phyloP scores from a whole-genome alignment of 2,888 invertebrate species.

The Pycnomerus fuliginosus region DNA sequence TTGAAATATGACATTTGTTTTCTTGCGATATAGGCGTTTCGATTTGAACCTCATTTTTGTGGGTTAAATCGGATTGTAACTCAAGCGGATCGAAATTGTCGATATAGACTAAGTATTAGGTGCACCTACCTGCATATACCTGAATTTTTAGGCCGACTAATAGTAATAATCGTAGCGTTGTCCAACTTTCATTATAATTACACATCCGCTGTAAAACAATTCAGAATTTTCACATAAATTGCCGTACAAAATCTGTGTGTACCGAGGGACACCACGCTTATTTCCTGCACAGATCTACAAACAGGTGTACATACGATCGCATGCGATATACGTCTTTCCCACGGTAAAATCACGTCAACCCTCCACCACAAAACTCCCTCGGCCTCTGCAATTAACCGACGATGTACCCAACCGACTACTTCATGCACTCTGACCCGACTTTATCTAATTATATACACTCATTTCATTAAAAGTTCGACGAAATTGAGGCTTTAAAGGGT shows the following conservation, averaged over 20 bases:
- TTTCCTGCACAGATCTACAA: conserved; percentile 23
- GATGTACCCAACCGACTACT: too few species aligned
- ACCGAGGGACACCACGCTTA: conserved; percentile 3
- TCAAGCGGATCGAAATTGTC: too few species aligned
- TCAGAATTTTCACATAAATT: conserved; percentile 18
- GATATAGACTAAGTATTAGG: too few species aligned
- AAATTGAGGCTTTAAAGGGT: conserved; percentile 14
- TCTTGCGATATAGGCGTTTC: too few species aligned
- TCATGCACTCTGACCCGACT: conserved; percentile 23
- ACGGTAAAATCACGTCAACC: conserved; percentile 47
- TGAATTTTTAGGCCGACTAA: too few species aligned
- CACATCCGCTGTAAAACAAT: conserved; percentile 15
- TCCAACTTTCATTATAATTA: conserved; percentile 7
- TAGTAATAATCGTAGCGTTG: too few species aligned
- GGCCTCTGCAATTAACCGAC: conserved; percentile 1
- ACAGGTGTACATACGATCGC: conserved; percentile 36
- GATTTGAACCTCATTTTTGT: too few species aligned
- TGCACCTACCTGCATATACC: too few species aligned
- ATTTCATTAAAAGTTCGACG: conserved; percentile 22
- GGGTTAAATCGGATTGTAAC: too few species aligned
- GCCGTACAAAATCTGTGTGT: conserved; percentile 9
- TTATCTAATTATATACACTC: conserved; percentile 21
- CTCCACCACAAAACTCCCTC: conserved; percentile 27
- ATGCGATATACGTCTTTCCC: conserved; percentile 37
- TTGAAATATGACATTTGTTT: too few species aligned